Evolutionary conservation across 2,113 vertebrate genomes (phyloP), one percentile per base, ranked within the genome.

Genomic region (Phaethornis superciliosus): DNA sequence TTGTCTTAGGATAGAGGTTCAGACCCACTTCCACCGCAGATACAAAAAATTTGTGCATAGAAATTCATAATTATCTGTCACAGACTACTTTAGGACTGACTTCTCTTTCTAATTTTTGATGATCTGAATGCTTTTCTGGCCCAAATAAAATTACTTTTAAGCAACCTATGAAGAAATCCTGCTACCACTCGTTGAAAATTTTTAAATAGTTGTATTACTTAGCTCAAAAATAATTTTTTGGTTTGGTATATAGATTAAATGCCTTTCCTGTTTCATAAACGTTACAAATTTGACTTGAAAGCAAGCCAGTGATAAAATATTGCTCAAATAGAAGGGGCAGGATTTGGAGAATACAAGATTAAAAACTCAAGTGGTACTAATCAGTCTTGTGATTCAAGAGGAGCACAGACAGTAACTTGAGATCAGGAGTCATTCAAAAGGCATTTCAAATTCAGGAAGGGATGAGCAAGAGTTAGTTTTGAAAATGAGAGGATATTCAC

Each of bases 11-110:
- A 19, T 42, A 42, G 26, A 22, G 47, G 33, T 68, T 64, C 78
- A 80, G 23, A n/a, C 9, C 8, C 28, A 12, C 22, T 42, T 89
- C 71, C 26, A 65, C 14, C 27, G 56, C 30, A 79, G 16, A 15
- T 63, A 32, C 1, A 33, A 54, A 54, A 9, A 8, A 19, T 3
- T 8, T 37, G 30, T 58, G 1, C 12, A 15, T 77, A 3, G 11
- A 80, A 82, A 7, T 54, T 62, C 16, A 2, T 37, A 37, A 33
- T 2, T 49, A 1, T 0, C 0, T 67, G 18, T 27, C 11, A 42
- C 1, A 26, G 33, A 22, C 28, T 37, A 12, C 23, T 60, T 49
- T 28, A 85, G 13, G n/a, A 49, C 12, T 32, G 4, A 51, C 17
- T 42, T 42, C 65, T 64, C 4, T 7, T 68, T 30, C 23, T 69